These are phyloP conservation scores for Parapristionchus giblindavisi DNA, from an alignment of 2,888 invertebrate genomes.

Conservation along the genomic window DNA sequence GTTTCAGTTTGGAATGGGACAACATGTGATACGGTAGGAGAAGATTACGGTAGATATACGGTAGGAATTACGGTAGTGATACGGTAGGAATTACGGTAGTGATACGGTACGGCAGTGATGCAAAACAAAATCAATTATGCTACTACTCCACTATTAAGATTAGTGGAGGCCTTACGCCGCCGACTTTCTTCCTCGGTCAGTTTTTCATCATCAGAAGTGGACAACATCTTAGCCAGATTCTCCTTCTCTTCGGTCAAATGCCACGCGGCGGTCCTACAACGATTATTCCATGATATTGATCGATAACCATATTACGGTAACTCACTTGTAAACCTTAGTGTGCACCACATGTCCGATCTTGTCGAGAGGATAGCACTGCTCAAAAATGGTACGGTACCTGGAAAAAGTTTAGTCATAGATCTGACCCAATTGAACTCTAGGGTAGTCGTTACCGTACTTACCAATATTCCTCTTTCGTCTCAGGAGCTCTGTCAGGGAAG, in stretches of 20 bases:
- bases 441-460: slow-evolving; percentile 35
- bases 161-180: slow-evolving; percentile 16
- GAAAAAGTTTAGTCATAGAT: not conserved
- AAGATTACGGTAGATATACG: not conserved
- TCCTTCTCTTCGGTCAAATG: slow-evolving; percentile 65
- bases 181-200: slow-evolving; percentile 22
- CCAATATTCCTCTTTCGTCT: slow-evolving; percentile 63
- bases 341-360: slow-evolving; percentile 65
- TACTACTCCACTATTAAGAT: slow-evolving; percentile 29
- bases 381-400: slow-evolving; percentile 55
- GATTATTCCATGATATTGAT: not conserved
- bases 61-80: slow-evolving; percentile 11
- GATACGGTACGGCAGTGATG: too few species aligned
- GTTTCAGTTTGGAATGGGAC: too few species aligned
- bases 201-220: slow-evolving; percentile 20
- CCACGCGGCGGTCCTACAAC: slow-evolving; percentile 64
- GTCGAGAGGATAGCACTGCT: slow-evolving; percentile 57
- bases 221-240: slow-evolving; percentile 39
- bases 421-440: not conserved
- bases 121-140: slow-evolving; percentile 12
- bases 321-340: slow-evolving; percentile 68
- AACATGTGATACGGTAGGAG: not conserved
- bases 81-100: slow-evolving; percentile 15
- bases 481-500: slow-evolving; percentile 65
- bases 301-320: not conserved